Percentiles rank a stretch among this genome's conserved stretches.
These are phyloP conservation scores for Andrena chrysosceles DNA, from an alignment of 2,888 invertebrate species.

Conservation along the genomic window DNA sequence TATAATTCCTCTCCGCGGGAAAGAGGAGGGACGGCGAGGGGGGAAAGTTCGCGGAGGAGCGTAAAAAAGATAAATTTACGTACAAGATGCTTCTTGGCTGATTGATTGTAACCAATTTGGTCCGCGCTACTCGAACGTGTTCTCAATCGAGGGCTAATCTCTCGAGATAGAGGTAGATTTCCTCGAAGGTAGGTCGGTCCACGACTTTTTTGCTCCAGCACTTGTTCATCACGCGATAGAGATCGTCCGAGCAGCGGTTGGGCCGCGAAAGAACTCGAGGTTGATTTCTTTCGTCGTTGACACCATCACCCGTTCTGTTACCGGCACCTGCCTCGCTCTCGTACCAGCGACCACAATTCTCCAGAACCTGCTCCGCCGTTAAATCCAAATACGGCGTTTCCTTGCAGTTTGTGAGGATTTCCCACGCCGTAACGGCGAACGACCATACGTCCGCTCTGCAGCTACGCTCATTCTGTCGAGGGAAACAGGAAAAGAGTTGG, in stretches of 20 bases:
- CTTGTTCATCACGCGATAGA: conserved; percentile 96
- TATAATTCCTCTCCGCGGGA: not conserved
- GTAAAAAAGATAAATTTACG: conserved; percentile 38
- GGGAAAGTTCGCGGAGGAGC: conserved; percentile 5
- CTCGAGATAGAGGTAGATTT: conserved; percentile 93
- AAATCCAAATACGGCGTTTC: conserved; percentile 93
- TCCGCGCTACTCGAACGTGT: conserved; percentile 74
- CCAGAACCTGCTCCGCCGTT: conserved; percentile 93
- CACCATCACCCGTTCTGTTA: conserved; percentile 71
- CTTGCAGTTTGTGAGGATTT: conserved; percentile 92
- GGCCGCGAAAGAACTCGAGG: conserved; percentile 88
- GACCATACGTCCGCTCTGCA: conserved; percentile 97
- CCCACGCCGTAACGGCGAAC: conserved; percentile 96
- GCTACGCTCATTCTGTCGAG: conserved; percentile 92
- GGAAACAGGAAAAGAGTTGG: not conserved
- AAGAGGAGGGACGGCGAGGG: not conserved
- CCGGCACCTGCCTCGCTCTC: conserved; percentile 79
- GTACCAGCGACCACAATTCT: conserved; percentile 90
- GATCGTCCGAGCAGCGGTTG: conserved; percentile 91
- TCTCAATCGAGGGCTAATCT: conserved; percentile 81
- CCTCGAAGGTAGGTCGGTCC: conserved; percentile 94
- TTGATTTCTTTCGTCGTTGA: conserved; percentile 84
- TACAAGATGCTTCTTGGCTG: conserved; percentile 81
- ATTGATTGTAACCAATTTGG: conserved; percentile 83
- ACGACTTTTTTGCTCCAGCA: conserved; percentile 94